Base-by-base conservation (phyloP, 2,113 vertebrate species). In the Odontesthes bonariensis region DNA sequence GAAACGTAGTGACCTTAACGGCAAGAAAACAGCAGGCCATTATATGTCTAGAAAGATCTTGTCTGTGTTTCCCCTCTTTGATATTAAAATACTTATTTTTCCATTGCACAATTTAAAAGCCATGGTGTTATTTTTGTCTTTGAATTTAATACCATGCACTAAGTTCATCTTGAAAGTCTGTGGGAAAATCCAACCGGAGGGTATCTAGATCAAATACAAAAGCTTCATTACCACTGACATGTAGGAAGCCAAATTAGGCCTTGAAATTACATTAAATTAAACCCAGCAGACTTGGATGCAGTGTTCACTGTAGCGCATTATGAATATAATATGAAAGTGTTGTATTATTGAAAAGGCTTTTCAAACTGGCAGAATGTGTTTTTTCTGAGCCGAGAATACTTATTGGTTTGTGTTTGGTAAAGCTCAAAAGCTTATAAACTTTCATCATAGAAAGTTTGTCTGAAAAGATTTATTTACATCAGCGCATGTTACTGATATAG, bases 311-410 rank as follows among this genome's bases (percentile, higher is more conserved):
- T 83, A 78, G 75, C n/a, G 11, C 62, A 88, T 87, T 88, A 92
- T 92, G 83, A 91, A 92, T 91, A 89, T 87, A 89, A 90, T 89
- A 92, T 92, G 84, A 92, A 88, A 79, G 60, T 38, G 57, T 64
- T 89, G 61, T 84, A 92, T 93, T 88, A 92, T 92, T 92, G 68
- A 92, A 86, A 81, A 87, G 71, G 68, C 69, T 89, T 60, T 54
- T 79, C 60, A 63, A 73, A 59, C 52, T 6, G 33, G 67, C 67
- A 69, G 70, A 83, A 80, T 73, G 64, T 69, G 61, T 59, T 73
- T 81, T 76, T 73, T 55, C 10, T 38, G 59, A 82, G 57, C 61
- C 54, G 53, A 57, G 59, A 80, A 70, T 61, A 73, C 66, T 70
- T 62, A 61, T 42, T 77, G 64, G 61, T 68, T n/a, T 67, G 61